phyloP scores from a whole-genome alignment of 2,113 vertebrate species.

The Toxostoma redivivum region DNA sequence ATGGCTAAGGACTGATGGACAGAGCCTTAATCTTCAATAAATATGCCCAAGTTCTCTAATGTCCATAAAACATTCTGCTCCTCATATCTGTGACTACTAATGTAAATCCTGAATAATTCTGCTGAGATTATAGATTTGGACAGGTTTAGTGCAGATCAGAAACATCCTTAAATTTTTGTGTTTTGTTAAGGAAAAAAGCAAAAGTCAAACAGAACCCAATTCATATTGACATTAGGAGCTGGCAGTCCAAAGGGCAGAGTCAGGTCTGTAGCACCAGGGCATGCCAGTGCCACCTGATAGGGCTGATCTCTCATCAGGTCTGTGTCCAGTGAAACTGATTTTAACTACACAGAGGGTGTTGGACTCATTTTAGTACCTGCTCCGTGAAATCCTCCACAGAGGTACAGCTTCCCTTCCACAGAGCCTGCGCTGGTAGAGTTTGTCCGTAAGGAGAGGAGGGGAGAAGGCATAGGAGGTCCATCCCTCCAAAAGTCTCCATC shows the following conservation, averaged over 20 bases:
- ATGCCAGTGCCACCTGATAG: background rate
- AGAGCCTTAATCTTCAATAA: background rate
- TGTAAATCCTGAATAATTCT: background rate
- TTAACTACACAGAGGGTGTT: background rate
- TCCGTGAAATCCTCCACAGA: conserved; percentile 93
- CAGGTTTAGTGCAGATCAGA: background rate
- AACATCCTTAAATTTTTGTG: background rate
- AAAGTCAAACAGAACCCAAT: background rate
- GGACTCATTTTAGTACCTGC: conserved; percentile 79
- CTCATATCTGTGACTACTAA: background rate
- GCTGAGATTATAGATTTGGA: background rate
- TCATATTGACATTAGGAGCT: conserved; percentile 11
- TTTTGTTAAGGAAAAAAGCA: background rate
- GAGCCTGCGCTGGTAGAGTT: conserved; percentile 83
- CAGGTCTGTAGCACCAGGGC: background rate
- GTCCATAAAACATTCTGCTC: background rate
- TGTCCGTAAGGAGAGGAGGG: conserved; percentile 85
- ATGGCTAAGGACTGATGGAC: background rate
- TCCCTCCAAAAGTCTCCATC: conserved; percentile 91
- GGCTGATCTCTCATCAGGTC: background rate
- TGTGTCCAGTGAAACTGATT: background rate
- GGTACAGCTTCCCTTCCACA: conserved; percentile 89
- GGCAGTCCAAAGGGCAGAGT: background rate
- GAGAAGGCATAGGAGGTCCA: conserved; percentile 83
- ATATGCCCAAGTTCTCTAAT: background rate